phyloP scores from a whole-genome alignment of 2,113 vertebrate species.

The Gallinago undulata region DNA sequence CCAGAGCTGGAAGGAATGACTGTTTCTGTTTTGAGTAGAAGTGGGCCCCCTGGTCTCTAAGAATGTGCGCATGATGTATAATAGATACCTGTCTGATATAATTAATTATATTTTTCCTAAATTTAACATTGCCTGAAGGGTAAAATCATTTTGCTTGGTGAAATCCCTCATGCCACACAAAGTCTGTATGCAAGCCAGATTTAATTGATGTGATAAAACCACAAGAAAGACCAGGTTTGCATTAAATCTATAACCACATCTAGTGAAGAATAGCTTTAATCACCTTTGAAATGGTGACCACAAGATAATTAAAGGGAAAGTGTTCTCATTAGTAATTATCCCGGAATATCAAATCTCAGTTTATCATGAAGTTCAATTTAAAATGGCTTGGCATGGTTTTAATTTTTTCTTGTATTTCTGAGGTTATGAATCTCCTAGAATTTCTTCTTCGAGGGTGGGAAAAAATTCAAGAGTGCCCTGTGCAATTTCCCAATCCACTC shows the following conservation, averaged over 20 bases:
- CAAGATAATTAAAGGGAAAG: constrained; percentile 97
- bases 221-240: constrained; percentile 97
- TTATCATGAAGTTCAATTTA: constrained; percentile 72
- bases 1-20: not conserved
- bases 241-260: constrained; percentile 92
- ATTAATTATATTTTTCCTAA: constrained; percentile 96
- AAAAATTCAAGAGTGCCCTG: not conserved
- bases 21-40: constrained; percentile 44
- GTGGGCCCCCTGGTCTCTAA: constrained; percentile 68
- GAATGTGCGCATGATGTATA: constrained; percentile 74
- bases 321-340: constrained; percentile 79
- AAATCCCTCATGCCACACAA: constrained; percentile 91
- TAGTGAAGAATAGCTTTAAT: constrained; percentile 88
- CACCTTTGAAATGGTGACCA: constrained; percentile 92
- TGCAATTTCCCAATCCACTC: not conserved
- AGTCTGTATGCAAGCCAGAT: constrained; percentile 85
- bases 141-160: constrained; percentile 83
- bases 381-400: constrained; percentile 62
- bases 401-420: constrained; percentile 16
- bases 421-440: constrained; percentile 27
- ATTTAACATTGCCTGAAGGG: constrained; percentile 89
- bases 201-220: constrained; percentile 95
- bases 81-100: constrained; percentile 90
- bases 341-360: constrained; percentile 80
- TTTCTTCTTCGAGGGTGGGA: not conserved